Base-by-base conservation (phyloP, 2,113 vertebrate genomes). In the Chloropsis hardwickii region DNA sequence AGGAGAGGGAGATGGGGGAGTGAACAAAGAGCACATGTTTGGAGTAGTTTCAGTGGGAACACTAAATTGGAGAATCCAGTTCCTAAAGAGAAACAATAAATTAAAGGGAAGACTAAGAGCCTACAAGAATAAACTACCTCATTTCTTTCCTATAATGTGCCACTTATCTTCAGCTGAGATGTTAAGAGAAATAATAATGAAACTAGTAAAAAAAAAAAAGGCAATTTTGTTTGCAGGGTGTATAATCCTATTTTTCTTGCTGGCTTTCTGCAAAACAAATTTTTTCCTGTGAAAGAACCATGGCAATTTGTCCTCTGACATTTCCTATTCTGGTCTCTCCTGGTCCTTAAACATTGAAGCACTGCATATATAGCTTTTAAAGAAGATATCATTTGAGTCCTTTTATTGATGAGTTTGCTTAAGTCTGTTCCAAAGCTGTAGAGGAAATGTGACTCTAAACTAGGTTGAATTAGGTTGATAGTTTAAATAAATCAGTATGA, bases 1-100 rank as follows among this genome's bases (percentile, higher is more conserved):
- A 14, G 33, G 33, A 44, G 28, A 37, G 12, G 28, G 28, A 58
- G 20, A 29, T 28, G 17, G 10, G 17, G 8, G 22, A 48, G 21
- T 27, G 54, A 69, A 25, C 4, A n/a, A 61, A n/a, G 4, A 1
- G 45, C 0, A 0, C 0, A 0, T 31, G 25, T 61, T 89, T 35
- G 31, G 21, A 69, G 25, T 48, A 40, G 25, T 48, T 64, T 61
- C 21, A 82, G 22, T 28, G 14, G 21, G 56, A 76, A 48, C 40
- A 16, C 21, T 76, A 16, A 82, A 48, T 22, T 61, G 35, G 18
- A 76, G 17, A 82, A 76, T 35, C 61, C 17, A 29, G 31, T 69
- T 76, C 11, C 29, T 54, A 54, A 61, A 54, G 12, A n/a, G 31
- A 14, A 45, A 61, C 35, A 79, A 42, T n/a, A 76, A 48, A 76